Conservation (phyloP, 2,888 invertebrate species). For the Eupithecia tripunctaria region DNA sequence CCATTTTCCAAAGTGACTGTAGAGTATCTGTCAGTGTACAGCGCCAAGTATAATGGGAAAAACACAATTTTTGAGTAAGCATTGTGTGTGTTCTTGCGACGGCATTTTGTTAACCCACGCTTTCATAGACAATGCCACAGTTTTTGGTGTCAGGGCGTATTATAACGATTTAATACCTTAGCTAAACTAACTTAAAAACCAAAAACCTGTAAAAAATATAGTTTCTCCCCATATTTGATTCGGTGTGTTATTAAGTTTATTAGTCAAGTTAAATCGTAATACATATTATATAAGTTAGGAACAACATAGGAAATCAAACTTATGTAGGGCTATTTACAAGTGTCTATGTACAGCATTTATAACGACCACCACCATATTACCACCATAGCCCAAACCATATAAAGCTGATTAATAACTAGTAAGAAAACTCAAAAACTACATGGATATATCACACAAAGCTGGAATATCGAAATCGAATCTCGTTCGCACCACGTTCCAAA, state of each 20-base stretch:
- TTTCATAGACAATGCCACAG: too few relatives aligned
- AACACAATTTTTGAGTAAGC: too few relatives aligned
- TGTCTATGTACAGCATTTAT: too few relatives aligned
- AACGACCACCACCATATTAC: slow-evolving; percentile 4
- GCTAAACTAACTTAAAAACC: not conserved
- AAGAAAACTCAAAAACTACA: slow-evolving; percentile 12
- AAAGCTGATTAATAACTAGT: not conserved
- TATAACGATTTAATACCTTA: not conserved
- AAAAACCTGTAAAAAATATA: not conserved
- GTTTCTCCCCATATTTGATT: not conserved
- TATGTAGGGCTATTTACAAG: not conserved
- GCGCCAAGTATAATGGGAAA: too few relatives aligned
- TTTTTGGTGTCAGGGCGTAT: too few relatives aligned
- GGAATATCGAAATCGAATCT: not conserved
- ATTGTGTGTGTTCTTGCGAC: too few relatives aligned
- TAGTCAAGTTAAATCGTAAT: not conserved
- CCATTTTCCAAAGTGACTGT: too few relatives aligned
- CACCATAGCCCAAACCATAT: slow-evolving; percentile 22
- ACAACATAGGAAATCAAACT: not conserved
- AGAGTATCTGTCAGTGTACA: too few relatives aligned
- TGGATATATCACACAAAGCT: slow-evolving; percentile 8
- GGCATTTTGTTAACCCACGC: too few relatives aligned
- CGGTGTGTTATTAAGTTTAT: not conserved
- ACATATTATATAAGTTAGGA: not conserved
- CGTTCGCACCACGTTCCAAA: slow-evolving; percentile 15